Base-by-base conservation (phyloP, 2,113 vertebrate genomes). In the Eulemur rufifrons region DNA sequence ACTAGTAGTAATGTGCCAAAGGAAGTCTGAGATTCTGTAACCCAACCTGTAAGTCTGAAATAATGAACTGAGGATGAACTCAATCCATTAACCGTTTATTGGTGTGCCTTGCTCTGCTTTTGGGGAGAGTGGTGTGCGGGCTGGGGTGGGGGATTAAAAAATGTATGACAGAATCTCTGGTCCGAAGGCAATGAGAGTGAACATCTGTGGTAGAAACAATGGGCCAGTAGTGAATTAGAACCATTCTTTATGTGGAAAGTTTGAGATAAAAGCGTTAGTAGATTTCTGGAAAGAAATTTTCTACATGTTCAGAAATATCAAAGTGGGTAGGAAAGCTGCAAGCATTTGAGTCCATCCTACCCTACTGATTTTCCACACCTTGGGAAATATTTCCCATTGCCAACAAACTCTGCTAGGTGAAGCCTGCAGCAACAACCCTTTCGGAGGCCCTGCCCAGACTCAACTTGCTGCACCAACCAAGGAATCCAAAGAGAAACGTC, bases 41-140 rank as follows among this genome's bases (percentile, higher is more conserved):
- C 42, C 32, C 56, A 54, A 42, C n/a, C n/a, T 45, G 13, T 54
- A 85, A 66, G 25, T 14, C 23, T 61, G 80, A 78, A 42, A 42
- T 8, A 92, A 54, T 7, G 23, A 54, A 25, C 14, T 63, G 77
- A 69, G 80, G 84, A 66, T 27, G 32, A 85, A 59, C 15, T 15
- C 3, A 45, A 37, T 39, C 71, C 37, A 56, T 12, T 37, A 18
- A 50, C 29, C 18, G 15, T 10, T 11, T n/a, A 4, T 2, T 32
- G 2, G 5, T 32, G 20, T 37, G 7, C 11, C 37, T 56, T 71
- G 25, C 45, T 83, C 25, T 85, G 68, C 5, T 12, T 29, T n/a
- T n/a, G 39, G 18, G n/a, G n/a, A 66, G 8, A 18, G 52, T 1
- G 1, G 6, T 9, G 0, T 25, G 4, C 5, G 3, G 37, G 20